These are phyloP conservation scores for Thalpophila matura DNA, from an alignment of 2,888 invertebrate genomes.

Conservation along the genomic window DNA sequence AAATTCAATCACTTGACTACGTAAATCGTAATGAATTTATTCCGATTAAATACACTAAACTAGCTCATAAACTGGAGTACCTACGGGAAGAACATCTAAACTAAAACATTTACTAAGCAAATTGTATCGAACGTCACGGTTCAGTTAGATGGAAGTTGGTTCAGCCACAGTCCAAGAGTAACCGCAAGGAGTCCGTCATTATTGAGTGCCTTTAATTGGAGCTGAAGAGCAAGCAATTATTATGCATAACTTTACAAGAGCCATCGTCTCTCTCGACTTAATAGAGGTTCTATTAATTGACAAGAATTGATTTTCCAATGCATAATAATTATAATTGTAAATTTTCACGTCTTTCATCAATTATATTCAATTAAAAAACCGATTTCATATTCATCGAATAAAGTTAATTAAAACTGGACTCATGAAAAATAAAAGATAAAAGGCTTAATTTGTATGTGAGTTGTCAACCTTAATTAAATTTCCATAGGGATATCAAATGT, in stretches of 20 bases:
- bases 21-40: not conserved
- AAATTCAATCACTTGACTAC: constrained; percentile 6
- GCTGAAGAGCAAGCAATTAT: constrained; percentile 83
- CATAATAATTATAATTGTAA: constrained; percentile 58
- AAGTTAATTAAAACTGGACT: constrained; percentile 26
- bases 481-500: constrained; percentile 18
- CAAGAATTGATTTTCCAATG: constrained; percentile 71
- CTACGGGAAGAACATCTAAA: constrained; percentile 33
- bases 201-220: constrained; percentile 82
- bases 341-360: constrained; percentile 38
- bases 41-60: constrained; percentile 21
- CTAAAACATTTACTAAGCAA: constrained; percentile 59
- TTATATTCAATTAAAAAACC: constrained; percentile 16
- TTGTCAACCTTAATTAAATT: constrained; percentile 43
- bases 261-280: constrained; percentile 72
- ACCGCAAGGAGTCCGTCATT: constrained; percentile 73
- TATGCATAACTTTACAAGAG: constrained; percentile 85
- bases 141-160: constrained; percentile 58
- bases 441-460: constrained; percentile 6
- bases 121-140: constrained; percentile 60
- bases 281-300: constrained; percentile 78
- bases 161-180: constrained; percentile 62
- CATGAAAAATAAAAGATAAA: constrained; percentile 19
- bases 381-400: constrained; percentile 10
- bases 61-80: constrained; percentile 20